phyloP scores from a whole-genome alignment of 2,113 vertebrate genomes.

The Leucoraja erinaceus region DNA sequence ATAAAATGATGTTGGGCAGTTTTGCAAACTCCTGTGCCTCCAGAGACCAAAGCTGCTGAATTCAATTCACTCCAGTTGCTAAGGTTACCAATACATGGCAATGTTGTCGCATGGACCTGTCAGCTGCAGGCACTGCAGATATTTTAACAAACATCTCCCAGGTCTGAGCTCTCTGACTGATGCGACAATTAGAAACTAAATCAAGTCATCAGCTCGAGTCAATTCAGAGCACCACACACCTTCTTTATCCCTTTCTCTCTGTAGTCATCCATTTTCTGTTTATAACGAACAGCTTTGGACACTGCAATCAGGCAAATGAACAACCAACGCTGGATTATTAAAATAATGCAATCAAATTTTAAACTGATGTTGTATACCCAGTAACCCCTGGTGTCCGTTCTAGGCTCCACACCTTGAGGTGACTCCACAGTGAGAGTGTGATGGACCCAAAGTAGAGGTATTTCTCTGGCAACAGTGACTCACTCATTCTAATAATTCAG shows the following conservation, averaged over 20 bases:
- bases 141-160: slow-evolving; percentile 12
- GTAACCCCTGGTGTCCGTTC: neutral
- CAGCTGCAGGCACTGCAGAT: neutral
- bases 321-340: neutral
- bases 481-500: neutral
- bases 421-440: neutral
- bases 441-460: neutral
- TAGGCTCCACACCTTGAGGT: neutral
- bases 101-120: neutral
- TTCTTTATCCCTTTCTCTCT: neutral
- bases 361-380: neutral
- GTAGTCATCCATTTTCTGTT: neutral
- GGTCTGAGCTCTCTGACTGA: neutral
- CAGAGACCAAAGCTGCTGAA: neutral
- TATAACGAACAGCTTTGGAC: neutral
- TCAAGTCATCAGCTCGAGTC: neutral
- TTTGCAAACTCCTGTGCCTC: neutral
- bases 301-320: neutral
- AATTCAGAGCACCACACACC: neutral
- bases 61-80: slow-evolving; percentile 2
- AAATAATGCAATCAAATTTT: neutral
- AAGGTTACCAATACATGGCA: slow-evolving; percentile 27
- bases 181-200: neutral
- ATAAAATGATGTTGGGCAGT: neutral
- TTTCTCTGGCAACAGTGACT: neutral